These are phyloP conservation scores for Tragelaphus buxtoni DNA, from an alignment of 2,113 vertebrate genomes.

Conservation along the genomic window DNA sequence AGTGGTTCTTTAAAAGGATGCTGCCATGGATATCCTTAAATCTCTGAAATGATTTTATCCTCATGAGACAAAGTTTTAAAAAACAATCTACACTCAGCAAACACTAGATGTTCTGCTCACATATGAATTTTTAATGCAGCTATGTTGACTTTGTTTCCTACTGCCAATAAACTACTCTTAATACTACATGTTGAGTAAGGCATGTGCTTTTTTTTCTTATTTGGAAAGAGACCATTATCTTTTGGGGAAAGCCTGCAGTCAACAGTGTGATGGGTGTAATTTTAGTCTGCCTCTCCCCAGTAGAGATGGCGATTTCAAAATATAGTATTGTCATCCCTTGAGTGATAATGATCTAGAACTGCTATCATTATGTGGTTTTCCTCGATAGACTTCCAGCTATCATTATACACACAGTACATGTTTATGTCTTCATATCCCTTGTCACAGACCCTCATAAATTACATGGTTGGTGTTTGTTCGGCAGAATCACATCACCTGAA, in stretches of 20 bases:
- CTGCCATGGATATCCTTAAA: constrained; percentile 56
- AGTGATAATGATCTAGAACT: constrained; percentile 20
- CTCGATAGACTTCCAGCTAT: neutral
- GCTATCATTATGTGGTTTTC: constrained; percentile 42
- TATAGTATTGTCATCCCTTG: constrained; percentile 40
- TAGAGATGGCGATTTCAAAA: constrained; percentile 22
- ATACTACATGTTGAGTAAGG: constrained; percentile 71
- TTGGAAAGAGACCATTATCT: neutral
- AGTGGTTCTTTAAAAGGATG: constrained; percentile 54
- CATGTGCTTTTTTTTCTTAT: constrained; percentile 14
- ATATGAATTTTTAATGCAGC: constrained; percentile 79
- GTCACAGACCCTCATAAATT: constrained; percentile 36
- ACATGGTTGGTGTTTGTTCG: constrained; percentile 31
- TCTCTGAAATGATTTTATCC: constrained; percentile 57
- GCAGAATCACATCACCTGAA: constrained; percentile 67
- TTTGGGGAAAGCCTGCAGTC: neutral
- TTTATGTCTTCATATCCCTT: constrained; percentile 47
- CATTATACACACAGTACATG: constrained; percentile 47
- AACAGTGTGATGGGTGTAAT: neutral
- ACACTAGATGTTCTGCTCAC: constrained; percentile 71
- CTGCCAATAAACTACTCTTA: constrained; percentile 87
- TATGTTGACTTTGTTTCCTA: constrained; percentile 84
- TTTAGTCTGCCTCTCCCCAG: neutral
- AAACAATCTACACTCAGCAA: constrained; percentile 65
- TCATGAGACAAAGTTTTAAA: constrained; percentile 54